Base-by-base conservation (phyloP, 2,113 vertebrate genomes). In the Balaeniceps rex region DNA sequence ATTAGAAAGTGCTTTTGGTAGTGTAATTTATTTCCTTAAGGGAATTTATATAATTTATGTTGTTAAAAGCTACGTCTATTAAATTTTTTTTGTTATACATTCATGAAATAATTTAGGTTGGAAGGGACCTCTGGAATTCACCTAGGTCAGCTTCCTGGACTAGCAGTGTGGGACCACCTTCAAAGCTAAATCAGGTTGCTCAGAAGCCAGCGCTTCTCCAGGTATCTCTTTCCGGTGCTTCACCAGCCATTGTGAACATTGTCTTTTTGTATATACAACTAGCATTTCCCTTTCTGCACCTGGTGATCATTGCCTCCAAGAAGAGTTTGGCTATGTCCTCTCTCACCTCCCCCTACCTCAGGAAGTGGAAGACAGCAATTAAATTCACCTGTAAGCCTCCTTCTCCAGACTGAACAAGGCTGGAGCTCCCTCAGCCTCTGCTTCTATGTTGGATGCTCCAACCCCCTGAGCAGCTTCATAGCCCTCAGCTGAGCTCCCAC, bases 391-490 rank as follows among this genome's bases (percentile, higher is more conserved):
- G 33, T 52, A 60, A 85, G 4, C 4, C 34, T 78, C n/a, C 1
- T 91, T 78, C 47, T 60, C 21, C 36, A 80, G 21, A 38, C 22
- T 69, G 40, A 79, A 25, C 15, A 64, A 81, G 10, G 6, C 19
- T 46, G 79, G 46, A 88, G 24, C 19, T 79, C 38, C 31, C 38
- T 44, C 66, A 49, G 44, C 6, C 44, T 72, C 46, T 72, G 54
- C 14, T 52, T 90, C 44, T 47, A 0, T 1, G 0, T 6, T 61
- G 58, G 51, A 33, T 86, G 31, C 6, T 77, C 24, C 71, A 61
- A 24, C 0, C 6, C 9, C 16, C 0, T 10, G 0, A 57, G 58
- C 63, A 85, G 10, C 47, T 75, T 16, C 3, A 1, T 14, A 42
- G n/a, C 11, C 24, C 15, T 83, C 44, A 65, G 23, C 51, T 83